Evolutionary conservation across 2,113 vertebrate species (phyloP).

Genomic region (Otocyon megalotis): DNA sequence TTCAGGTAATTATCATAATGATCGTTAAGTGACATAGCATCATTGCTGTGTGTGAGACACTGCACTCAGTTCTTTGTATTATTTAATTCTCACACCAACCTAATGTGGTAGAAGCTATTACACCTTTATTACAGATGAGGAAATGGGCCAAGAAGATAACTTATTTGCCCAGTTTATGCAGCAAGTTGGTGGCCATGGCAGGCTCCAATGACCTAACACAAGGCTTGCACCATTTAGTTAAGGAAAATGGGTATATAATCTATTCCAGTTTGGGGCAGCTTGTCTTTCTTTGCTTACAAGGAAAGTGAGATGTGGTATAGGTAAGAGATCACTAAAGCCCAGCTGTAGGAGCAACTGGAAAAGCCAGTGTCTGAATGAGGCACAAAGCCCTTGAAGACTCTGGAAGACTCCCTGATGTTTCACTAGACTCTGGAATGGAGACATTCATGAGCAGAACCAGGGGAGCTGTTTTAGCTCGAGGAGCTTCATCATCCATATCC

Average conservation of each 20-base stretch:
- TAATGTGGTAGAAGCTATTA: background rate
- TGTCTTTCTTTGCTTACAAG: background rate
- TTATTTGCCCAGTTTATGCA: background rate
- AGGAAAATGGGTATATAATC: background rate
- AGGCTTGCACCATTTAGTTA: background rate
- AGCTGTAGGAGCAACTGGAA: background rate
- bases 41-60: background rate
- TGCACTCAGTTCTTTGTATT: background rate
- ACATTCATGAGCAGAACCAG: background rate
- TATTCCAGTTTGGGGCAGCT: background rate
- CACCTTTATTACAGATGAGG: background rate
- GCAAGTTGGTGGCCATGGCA: background rate
- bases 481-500: background rate
- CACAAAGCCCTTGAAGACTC: background rate
- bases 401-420: background rate
- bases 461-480: background rate
- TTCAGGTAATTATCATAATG: background rate
- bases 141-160: background rate
- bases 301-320: background rate
- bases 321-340: background rate
- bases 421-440: background rate
- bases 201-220: background rate
- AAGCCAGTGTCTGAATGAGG: background rate
- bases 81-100: constrained; percentile 13
- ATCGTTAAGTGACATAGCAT: background rate